Evolutionary conservation across 2,797 vertebrate genomes (phyloP).

Genomic region (Acrocephalus scirpaceus): DNA sequence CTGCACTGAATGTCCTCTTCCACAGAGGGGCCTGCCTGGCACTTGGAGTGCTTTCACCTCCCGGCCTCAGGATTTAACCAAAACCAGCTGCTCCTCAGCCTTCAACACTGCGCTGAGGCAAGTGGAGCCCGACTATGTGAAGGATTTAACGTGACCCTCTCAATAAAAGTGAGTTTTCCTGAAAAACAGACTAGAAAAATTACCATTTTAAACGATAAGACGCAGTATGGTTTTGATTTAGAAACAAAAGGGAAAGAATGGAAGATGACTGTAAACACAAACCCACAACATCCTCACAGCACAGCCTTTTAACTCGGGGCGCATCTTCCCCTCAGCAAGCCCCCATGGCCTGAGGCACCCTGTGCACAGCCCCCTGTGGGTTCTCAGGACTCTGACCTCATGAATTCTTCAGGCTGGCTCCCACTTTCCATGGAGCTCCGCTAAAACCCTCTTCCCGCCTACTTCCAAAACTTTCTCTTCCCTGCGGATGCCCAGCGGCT

Average conservation of each 20-base stretch:
- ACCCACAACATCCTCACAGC: not conserved
- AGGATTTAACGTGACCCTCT: not conserved
- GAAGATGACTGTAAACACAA: not conserved
- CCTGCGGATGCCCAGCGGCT: rapidly evolving
- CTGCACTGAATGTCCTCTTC: rapidly evolving
- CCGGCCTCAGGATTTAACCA: not conserved
- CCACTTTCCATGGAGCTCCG: rapidly evolving
- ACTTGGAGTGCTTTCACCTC: not conserved
- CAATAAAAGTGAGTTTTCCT: not conserved
- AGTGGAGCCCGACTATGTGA: rapidly evolving
- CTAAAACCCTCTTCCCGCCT: not conserved
- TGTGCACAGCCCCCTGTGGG: rapidly evolving
- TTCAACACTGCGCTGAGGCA: too few relatives aligned
- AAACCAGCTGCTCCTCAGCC: not conserved
- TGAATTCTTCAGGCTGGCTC: rapidly evolving
- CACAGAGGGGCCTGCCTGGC: rapidly evolving
- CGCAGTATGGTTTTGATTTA: not conserved
- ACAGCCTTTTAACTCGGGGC: not conserved
- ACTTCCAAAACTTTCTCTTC: not conserved
- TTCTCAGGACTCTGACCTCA: not conserved
- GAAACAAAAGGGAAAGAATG: too few relatives aligned
- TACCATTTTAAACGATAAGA: rapidly evolving
- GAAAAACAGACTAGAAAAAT: not conserved
- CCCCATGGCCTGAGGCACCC: not conserved
- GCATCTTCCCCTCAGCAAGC: not conserved